Evolutionary conservation across 2,797 vertebrate species (phyloP), one percentile per base, ranked within the genome.

Genomic region (Hyperoplus lanceolatus): DNA sequence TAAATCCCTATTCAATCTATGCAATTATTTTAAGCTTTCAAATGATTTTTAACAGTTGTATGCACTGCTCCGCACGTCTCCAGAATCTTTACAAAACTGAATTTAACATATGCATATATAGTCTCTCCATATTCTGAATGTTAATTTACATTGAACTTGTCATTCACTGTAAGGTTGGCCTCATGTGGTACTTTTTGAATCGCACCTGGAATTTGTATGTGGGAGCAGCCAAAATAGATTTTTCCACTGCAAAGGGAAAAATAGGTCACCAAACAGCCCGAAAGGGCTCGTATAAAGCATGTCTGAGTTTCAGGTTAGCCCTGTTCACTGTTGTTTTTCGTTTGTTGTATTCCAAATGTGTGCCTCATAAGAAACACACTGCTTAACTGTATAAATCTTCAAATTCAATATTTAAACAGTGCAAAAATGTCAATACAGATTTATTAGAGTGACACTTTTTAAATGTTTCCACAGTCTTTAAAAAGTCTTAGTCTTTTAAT

Each of bases 261-360:
- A 82, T 80, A 86, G 72, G 63, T 84, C 65, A 83, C 62, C 46
- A 67, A 8, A 15, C n/a, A 45, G 53, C 18, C 42, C 43, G 66
- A 90, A 91, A 91, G 81, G 83, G 89, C 83, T 86, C 4, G 15
- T 39, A 38, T 14, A 60, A 69, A 66, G 54, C 43, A 63, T 29
- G 71, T 45, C n/a, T 4, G 43, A n/a, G 54, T 65, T 85, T 81
- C 21, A 69, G 21, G 51, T 69, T 65, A 11, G 16, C 16, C 18
- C 49, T 15, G 4, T 14, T 78, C 13, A 9, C 10, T 42, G 12
- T 13, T 56, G 29, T 18, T 21, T 63, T 63, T 48, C 43, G 16
- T n/a, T 18, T 2, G 1, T 21, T 29, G 8, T 15, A 10, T 48
- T 68, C 65, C 1, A 62, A 0, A 38, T 48, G 29, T 54, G 51